These are phyloP conservation scores for Calypte anna DNA, from an alignment of 2,113 vertebrate species.

Conservation along the genomic window DNA sequence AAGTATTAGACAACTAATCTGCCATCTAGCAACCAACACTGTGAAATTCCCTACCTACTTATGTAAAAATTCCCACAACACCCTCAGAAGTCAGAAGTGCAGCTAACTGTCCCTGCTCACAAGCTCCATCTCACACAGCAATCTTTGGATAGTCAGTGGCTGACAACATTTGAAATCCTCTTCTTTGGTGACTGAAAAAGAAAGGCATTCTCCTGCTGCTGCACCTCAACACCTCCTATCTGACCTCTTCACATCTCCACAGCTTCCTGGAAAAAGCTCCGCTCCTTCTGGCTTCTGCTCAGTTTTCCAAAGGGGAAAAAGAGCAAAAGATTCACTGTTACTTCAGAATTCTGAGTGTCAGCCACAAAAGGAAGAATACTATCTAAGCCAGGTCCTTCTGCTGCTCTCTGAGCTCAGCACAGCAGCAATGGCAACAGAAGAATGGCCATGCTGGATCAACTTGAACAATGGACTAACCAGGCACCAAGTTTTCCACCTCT, in stretches of 20 bases:
- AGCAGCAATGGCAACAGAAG: neutral
- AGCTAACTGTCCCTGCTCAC: neutral
- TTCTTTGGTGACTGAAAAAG: neutral
- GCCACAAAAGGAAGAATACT: neutral
- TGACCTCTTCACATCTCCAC: neutral
- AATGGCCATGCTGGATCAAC: neutral
- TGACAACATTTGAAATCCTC: neutral
- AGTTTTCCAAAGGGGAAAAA: neutral
- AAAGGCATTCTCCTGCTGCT: neutral
- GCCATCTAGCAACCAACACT: neutral
- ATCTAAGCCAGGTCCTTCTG: neutral
- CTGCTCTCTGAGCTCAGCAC: neutral
- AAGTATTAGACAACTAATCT: neutral
- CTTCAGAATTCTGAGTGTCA: neutral
- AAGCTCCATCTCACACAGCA: fast-evolving
- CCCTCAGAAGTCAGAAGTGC: neutral
- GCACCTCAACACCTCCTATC: neutral
- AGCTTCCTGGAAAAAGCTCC: neutral
- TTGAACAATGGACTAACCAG: neutral
- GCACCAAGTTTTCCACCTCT: neutral
- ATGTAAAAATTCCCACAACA: neutral
- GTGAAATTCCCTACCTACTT: neutral
- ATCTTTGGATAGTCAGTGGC: neutral
- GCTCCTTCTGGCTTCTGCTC: neutral
- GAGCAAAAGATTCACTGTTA: neutral